Evolutionary conservation across 2,888 invertebrate genomes (phyloP), one percentile per base, ranked within the genome.

Genomic region (Beris morrisii): DNA sequence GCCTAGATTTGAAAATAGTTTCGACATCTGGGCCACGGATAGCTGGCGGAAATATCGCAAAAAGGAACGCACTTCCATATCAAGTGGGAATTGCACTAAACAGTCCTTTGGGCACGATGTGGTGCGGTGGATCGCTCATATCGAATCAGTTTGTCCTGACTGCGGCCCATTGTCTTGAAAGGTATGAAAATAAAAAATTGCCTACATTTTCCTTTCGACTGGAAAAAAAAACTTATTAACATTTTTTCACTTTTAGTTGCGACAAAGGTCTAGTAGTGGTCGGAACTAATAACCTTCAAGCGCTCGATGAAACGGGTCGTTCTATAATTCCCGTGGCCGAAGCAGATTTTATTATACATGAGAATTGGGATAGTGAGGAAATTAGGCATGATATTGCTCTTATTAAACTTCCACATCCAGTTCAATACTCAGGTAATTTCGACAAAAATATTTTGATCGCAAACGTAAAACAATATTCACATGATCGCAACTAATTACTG

Each of bases 21-120:
- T 7, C 38, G 38, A 38, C 5, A 38, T 9, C 38, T 38, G 9
- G 5, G 38, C 7, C 9, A 38, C 48, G 61, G n/a, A 53, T 63
- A 28, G 63, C 52, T 63, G 63, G 63, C n/a, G 63, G 63, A 63
- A 32, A 30, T 11, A 22, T 28, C 28, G 50, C 63, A 11, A 53
- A 12, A n/a, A 43, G 53, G 4, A 12, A 44, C 2, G 28, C 52
- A 5, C 30, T 63, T 28, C 63, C 63, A 9, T 63, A 63, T 28
- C 63, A 63, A 63, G 63, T 63, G n/a, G 63, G 63, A 0, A 15
- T 63, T 7, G 63, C 52, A 5, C 52, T 63, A 15, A 63, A 63
- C 13, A 53, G 43, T 12, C 44, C 38, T 38, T 1, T 9, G 38
- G 38, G 9, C 1, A 38, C 9, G 9, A 7, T 9, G 3, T 63